Percentiles rank a stretch among this genome's conserved stretches.
Evolutionary conservation across 2,797 vertebrate genomes (phyloP).

Genomic region (Phaenicophaeus curvirostris): DNA sequence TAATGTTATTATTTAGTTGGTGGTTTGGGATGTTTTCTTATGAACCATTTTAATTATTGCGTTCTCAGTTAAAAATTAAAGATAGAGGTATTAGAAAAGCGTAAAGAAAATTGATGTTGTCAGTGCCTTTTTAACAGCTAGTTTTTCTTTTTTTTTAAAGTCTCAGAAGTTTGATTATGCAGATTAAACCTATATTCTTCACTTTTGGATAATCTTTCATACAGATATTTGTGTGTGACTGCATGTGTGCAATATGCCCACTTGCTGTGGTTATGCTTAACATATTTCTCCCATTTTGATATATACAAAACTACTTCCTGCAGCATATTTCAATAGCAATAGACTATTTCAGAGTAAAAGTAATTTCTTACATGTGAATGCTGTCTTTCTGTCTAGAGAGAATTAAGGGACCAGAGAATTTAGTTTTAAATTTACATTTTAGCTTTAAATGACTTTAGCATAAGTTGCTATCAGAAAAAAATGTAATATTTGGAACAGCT

Average conservation of each 20-base stretch:
- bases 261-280: not conserved
- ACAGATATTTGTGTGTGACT: not conserved
- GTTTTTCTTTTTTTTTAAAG: not conserved
- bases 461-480: conserved; percentile 44
- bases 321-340: conserved; percentile 6
- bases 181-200: not conserved
- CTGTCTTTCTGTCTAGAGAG: conserved; percentile 20
- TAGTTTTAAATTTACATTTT: conserved; percentile 43
- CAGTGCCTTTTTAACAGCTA: not conserved
- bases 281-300: conserved; percentile 36
- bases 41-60: not conserved
- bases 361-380: conserved; percentile 19
- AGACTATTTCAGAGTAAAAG: conserved; percentile 33
- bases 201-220: not conserved
- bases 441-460: conserved; percentile 42
- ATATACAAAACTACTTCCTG: not conserved
- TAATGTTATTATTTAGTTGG: not conserved
- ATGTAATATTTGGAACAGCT: conserved; percentile 15
- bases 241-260: not conserved
- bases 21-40: not conserved
- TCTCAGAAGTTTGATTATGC: not conserved
- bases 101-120: not conserved
- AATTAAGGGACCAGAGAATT: conserved; percentile 20
- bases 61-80: conserved; percentile 30
- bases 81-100: not conserved